Conservation (phyloP, 2,888 invertebrate genomes). For the Schizotus pectinicornis region DNA sequence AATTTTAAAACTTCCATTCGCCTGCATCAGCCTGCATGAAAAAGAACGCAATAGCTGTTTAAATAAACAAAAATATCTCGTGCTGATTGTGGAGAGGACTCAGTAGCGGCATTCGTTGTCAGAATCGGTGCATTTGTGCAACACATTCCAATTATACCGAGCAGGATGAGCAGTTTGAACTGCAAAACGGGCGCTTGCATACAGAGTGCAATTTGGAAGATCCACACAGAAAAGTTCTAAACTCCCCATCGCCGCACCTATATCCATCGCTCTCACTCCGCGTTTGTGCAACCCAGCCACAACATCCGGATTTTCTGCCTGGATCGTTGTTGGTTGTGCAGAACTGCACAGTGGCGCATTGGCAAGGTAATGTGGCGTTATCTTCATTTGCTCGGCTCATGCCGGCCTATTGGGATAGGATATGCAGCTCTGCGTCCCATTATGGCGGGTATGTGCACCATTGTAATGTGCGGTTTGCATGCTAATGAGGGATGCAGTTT, state of each 20-base stretch:
- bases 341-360: conserved; percentile 46
- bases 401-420: conserved; percentile 46
- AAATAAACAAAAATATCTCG: conserved; percentile 40
- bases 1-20: background rate
- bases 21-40: no score
- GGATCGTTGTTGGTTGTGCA: conserved; percentile 29
- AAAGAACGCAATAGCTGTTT: conserved; percentile 27
- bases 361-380: conserved; percentile 52
- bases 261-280: conserved; percentile 1
- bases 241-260: conserved; percentile 10
- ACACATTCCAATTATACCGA: conserved; percentile 53
- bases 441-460: conserved; percentile 38
- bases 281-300: background rate
- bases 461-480: conserved; percentile 44
- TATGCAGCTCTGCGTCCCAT: conserved; percentile 40
- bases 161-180: conserved; percentile 49
- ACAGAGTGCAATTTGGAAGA: conserved; percentile 47
- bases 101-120: conserved; percentile 46
- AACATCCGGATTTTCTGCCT: conserved; percentile 12
- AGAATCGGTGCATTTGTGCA: conserved; percentile 44
- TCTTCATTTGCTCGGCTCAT: conserved; percentile 55
- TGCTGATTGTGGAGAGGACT: conserved; percentile 48
- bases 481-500: conserved; percentile 48
- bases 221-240: conserved; percentile 23
- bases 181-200: conserved; percentile 50